Percentiles rank a stretch among this genome's conserved stretches.
Conservation (phyloP, 2,797 vertebrate species). For the Hemibagrus guttatus region DNA sequence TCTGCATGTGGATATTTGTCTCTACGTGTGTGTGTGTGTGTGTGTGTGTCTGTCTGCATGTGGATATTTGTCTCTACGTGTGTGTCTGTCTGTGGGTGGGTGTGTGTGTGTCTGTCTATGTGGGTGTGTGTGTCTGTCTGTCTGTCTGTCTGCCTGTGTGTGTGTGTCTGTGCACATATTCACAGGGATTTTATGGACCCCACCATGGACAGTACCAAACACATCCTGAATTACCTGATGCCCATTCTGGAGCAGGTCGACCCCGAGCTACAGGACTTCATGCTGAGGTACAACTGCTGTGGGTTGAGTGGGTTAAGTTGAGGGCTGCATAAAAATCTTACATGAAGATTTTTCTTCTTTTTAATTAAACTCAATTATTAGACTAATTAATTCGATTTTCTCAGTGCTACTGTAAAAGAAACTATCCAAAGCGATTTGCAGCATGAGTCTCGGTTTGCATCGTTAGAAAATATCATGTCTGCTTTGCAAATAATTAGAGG, state of each 20-base stretch:
- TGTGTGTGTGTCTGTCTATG: too few species aligned
- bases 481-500: not conserved
- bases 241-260: slow-evolving; percentile 81
- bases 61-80: too few species aligned
- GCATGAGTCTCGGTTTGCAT: not conserved
- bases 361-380: not conserved
- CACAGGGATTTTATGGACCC: slow-evolving; percentile 86
- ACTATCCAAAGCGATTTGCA: not conserved
- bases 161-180: not conserved
- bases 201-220: slow-evolving; percentile 85
- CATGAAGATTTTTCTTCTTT: not conserved
- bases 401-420: not conserved
- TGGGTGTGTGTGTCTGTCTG: too few species aligned
- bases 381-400: not conserved
- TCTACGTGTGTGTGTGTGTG: too few species aligned
- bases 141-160: too few species aligned
- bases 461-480: not conserved
- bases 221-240: slow-evolving; percentile 85
- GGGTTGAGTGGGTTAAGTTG: not conserved
- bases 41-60: too few species aligned
- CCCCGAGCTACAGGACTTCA: slow-evolving; percentile 76
- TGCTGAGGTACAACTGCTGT: slow-evolving; percentile 73
- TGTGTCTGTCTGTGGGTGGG: too few species aligned
- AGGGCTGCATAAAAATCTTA: not conserved
- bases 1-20: too few species aligned